Conservation (phyloP, 2,888 invertebrate genomes). For the Scaeva pyrastri region DNA sequence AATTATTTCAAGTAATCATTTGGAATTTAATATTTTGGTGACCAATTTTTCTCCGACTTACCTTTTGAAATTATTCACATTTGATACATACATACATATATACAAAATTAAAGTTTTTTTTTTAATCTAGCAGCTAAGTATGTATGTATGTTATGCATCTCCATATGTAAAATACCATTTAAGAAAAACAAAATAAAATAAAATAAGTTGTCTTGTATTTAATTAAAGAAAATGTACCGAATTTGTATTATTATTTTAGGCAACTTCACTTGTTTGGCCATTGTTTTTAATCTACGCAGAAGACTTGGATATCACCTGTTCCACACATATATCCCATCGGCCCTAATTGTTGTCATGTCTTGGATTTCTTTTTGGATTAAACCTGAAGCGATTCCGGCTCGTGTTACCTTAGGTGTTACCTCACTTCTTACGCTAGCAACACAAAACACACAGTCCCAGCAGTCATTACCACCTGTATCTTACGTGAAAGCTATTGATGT, state of each 20-base stretch:
- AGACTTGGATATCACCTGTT: slow-evolving; percentile 95
- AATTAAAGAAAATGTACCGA: too few relatives aligned
- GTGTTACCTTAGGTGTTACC: slow-evolving; percentile 94
- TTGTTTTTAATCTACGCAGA: slow-evolving; percentile 92
- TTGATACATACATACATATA: too few relatives aligned
- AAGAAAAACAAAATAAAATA: too few relatives aligned
- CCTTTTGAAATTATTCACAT: too few relatives aligned
- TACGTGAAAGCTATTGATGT: slow-evolving; percentile 97
- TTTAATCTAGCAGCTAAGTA: too few relatives aligned
- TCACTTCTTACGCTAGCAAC: slow-evolving; percentile 94
- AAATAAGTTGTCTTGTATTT: too few relatives aligned
- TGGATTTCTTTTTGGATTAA: slow-evolving; percentile 99
- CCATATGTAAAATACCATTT: too few relatives aligned
- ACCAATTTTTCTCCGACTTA: too few relatives aligned
- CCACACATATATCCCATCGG: slow-evolving; percentile 96
- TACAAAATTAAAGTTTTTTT: too few relatives aligned
- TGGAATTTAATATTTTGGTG: too few relatives aligned
- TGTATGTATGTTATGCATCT: too few relatives aligned
- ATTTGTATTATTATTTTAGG: slow-evolving; percentile 85
- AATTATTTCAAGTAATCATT: too few relatives aligned
- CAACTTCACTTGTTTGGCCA: slow-evolving; percentile 96
- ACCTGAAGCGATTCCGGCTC: slow-evolving; percentile 95
- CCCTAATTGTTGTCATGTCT: slow-evolving; percentile 96
- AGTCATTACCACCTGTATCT: slow-evolving; percentile 94
- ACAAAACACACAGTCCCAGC: slow-evolving; percentile 96